Evolutionary conservation across 2,888 invertebrate genomes (phyloP).

Genomic region (Lacanobia wlatinum): DNA sequence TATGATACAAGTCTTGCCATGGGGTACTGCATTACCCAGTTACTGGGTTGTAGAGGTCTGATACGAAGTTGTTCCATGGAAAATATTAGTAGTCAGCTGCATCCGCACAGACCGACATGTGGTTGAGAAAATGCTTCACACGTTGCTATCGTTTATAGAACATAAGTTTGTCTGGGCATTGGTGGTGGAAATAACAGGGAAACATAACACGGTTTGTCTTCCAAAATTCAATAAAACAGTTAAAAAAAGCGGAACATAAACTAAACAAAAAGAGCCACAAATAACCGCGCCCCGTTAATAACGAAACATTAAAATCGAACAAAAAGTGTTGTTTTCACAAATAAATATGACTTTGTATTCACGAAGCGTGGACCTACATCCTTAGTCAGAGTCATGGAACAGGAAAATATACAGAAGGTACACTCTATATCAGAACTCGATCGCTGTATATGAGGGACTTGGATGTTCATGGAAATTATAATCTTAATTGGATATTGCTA

Average conservation of each 20-base stretch:
- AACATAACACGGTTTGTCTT: neutral
- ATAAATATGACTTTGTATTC: conserved; percentile 51
- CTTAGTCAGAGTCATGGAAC: neutral
- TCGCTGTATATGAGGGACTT: too few relatives aligned
- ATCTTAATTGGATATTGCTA: too few relatives aligned
- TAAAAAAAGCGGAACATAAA: neutral
- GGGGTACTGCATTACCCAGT: too few relatives aligned
- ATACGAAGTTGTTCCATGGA: too few relatives aligned
- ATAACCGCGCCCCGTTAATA: conserved; percentile 37
- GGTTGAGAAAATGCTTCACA: too few relatives aligned
- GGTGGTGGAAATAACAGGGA: neutral
- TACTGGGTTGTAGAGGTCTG: too few relatives aligned
- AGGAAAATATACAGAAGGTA: conserved; percentile 1
- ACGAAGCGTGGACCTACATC: conserved; percentile 23
- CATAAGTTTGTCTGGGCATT: too few relatives aligned
- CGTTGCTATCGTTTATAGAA: too few relatives aligned
- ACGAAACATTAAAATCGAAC: conserved; percentile 52
- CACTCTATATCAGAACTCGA: neutral
- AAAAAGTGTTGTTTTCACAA: conserved; percentile 47
- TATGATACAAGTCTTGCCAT: too few relatives aligned
- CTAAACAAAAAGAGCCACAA: conserved; percentile 32
- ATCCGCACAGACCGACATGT: too few relatives aligned
- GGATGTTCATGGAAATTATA: too few relatives aligned
- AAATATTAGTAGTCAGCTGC: too few relatives aligned
- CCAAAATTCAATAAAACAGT: neutral